Evolutionary conservation across 64 coral and sea anemone genomes (phyloP).

Genomic region (Exaiptasia diaphana): DNA sequence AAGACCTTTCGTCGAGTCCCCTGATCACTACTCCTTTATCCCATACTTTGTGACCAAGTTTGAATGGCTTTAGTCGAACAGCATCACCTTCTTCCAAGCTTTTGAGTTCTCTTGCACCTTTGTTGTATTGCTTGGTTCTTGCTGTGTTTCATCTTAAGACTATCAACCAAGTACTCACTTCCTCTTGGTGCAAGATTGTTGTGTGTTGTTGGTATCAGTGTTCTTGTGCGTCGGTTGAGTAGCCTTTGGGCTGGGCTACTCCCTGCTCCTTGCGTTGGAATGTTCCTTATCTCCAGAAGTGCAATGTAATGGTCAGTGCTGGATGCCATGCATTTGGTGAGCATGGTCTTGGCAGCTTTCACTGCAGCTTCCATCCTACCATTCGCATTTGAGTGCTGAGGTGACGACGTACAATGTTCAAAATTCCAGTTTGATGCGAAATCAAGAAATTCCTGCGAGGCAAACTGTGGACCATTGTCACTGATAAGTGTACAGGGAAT

Average conservation of each 20-base stretch:
- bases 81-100: constrained; percentile 25
- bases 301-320: constrained; percentile 19
- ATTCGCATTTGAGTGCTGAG: constrained; percentile 7
- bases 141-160: background rate
- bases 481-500: constrained; percentile 20
- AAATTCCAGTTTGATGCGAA: constrained; percentile 19
- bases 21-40: constrained; percentile 22
- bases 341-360: constrained; percentile 34
- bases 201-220: constrained; percentile 12
- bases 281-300: constrained; percentile 35
- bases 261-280: constrained; percentile 23
- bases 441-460: background rate
- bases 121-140: constrained; percentile 38
- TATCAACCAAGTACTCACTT: background rate
- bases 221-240: constrained; percentile 6
- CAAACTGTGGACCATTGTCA: constrained; percentile 26
- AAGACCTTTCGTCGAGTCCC: constrained; percentile 41
- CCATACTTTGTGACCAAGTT: constrained; percentile 33
- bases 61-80: constrained; percentile 45
- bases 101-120: constrained; percentile 11
- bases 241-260: constrained; percentile 34
- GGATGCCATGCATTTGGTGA: background rate
- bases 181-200: background rate
- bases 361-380: constrained; percentile 44
- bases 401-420: background rate